Evolutionary conservation across 2,888 invertebrate genomes (phyloP), one percentile per base, ranked within the genome.

Genomic region (Strigamia crassipes): DNA sequence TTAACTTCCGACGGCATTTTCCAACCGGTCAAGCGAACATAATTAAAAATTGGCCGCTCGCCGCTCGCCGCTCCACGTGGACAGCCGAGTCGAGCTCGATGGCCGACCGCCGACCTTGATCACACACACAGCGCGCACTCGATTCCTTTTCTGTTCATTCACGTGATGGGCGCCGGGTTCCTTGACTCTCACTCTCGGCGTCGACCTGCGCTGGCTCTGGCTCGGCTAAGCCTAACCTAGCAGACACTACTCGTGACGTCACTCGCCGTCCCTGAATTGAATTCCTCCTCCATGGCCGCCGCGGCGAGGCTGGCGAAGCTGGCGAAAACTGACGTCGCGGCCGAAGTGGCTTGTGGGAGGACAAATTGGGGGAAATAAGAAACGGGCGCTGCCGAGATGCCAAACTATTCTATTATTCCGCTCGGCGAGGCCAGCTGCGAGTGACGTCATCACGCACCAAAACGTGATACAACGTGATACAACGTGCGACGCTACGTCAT

Each of bases 1-100:
- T 61, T 61, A 18, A 61, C 61, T 61, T 61, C 61, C 61, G 61
- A 61, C 9, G 61, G 61, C 61, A 61, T 61, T 23, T 61, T 61
- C 6, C 1, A 2, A 38, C 10, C 38, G 38, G 38, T 38, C 10
- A 38, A 38, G 10, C 38, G 38, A 9, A 38, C 38, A 38, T 38
- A 10, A 38, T 38, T 6, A 38, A 38, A 38, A 38, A 27, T 27
- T 27, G 27, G 27, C 27, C 27, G 42, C 41, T 42, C 10, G n/a
- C n/a, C 15, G 10, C 4, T 12, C 61, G n/a, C n/a, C 61, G 3
- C n/a, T 18, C 13, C 61, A 61, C 61, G 61, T 61, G 61, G 61
- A 61, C 61, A 61, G 61, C 61, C 6, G 27, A 27, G 27, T 3
- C 27, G 27, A 27, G 27, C n/a, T n/a, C 27, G 27, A 27, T 27